A percentile compares a stretch with the other conserved stretches of the same genome.
phyloP scores from a whole-genome alignment of 2,113 vertebrate genomes.

The Lophius piscatorius region DNA sequence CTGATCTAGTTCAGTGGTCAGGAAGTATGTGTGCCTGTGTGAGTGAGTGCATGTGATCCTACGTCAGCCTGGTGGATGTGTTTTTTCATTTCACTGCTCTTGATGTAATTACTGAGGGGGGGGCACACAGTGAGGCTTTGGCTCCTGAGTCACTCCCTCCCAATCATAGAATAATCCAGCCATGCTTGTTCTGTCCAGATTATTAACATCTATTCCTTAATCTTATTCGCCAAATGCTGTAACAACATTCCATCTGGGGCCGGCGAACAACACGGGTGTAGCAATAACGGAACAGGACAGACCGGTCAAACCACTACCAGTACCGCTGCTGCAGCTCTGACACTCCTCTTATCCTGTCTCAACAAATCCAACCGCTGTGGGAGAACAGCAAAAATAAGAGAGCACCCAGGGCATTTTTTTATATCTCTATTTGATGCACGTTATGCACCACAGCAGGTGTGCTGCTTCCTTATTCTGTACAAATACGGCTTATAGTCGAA shows the following conservation, averaged over 20 bases:
- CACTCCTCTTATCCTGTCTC: slow-evolving; percentile 44
- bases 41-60: slow-evolving; percentile 33
- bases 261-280: slow-evolving; percentile 7
- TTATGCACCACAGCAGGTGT: slow-evolving; percentile 6
- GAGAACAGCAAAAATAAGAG: slow-evolving; percentile 2
- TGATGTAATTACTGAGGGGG: slow-evolving; percentile 56
- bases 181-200: slow-evolving; percentile 70
- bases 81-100: slow-evolving; percentile 61
- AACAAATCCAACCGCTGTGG: slow-evolving; percentile 37
- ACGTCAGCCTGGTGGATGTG: slow-evolving; percentile 21
- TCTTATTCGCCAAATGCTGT: slow-evolving; percentile 46
- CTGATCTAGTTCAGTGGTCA: slow-evolving; percentile 2
- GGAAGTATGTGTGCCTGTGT: slow-evolving; percentile 2
- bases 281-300: slow-evolving; percentile 31
- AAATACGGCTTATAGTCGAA: slow-evolving; percentile 2
- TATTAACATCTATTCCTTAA: slow-evolving; percentile 71
- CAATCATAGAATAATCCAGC: slow-evolving; percentile 66
- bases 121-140: slow-evolving; percentile 46
- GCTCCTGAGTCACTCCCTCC: slow-evolving; percentile 52
- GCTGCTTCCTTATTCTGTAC: slow-evolving; percentile 18
- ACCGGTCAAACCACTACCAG: slow-evolving; percentile 45
- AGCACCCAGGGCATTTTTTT: not conserved
- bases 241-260: slow-evolving; percentile 65
- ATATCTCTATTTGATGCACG: too few relatives aligned
- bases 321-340: not conserved